Base-by-base conservation (phyloP, 2,113 vertebrate species). In the Microcebus tavaratra region DNA sequence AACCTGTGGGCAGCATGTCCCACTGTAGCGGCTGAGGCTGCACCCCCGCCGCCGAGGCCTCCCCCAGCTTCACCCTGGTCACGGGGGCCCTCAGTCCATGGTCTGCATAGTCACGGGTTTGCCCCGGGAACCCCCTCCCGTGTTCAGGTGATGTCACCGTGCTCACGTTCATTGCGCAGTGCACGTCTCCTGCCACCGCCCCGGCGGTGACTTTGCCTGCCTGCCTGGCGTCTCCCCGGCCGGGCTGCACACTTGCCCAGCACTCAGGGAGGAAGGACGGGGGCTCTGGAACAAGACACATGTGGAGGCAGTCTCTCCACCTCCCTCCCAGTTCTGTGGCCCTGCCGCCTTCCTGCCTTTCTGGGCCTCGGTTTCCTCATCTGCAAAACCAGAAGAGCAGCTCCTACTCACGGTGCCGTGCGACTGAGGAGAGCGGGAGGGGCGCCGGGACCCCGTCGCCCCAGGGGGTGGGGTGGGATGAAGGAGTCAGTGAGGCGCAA, bases 211-310 rank as follows among this genome's bases (percentile, higher is more conserved):
- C 0, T 39, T 31, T 13, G 8, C 17, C 42, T 15, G 57, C 36
- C 25, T 18, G 0, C 50, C 67, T 1, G 76, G 29, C 25, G 29
- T 9, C 50, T 55, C 67, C 67, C 67, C 31, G 2, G 1, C 61
- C 18, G 15, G 31, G 1, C 6, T 20, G 25, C 29, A 34, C 57
- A 27, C 48, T 25, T 36, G 7, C 2, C 27, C 61, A 20, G 25
- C 23, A 23, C 10, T 15, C 18, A 6, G 2, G 8, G 15, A 9
- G 34, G 18, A 27, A 31, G 67, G 39, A 3, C 2, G 0, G 2
- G 14, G 15, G 8, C 20, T 27, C 14, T 76, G 34, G 34, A 11
- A 15, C 39, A 29, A 27, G 68, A 14, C 20, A 21, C 5, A 12
- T 9, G 27, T 1, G 4, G 61, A 63, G 61, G 50, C 34, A 3